A percentile compares a stretch with the other conserved stretches of the same genome.
Evolutionary conservation across 2,888 invertebrate species (phyloP).

Genomic region (Synergus itoensis): DNA sequence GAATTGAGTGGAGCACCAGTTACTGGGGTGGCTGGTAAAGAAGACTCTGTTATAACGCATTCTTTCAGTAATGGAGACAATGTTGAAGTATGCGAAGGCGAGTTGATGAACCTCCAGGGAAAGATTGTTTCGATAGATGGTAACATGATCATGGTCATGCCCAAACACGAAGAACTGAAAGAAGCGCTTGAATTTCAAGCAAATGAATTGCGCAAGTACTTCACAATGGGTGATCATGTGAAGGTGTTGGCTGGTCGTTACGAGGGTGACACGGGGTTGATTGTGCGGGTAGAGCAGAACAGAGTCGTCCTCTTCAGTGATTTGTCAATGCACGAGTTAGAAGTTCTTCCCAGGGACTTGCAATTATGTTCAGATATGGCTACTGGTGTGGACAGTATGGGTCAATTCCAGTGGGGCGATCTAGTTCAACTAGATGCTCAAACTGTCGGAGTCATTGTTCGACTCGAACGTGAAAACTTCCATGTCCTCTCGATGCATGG

Average conservation of each 20-base stretch:
- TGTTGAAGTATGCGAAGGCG: constrained; percentile 98
- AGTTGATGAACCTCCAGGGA: constrained; percentile 97
- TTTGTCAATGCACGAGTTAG: constrained; percentile 98
- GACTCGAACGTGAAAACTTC: constrained; percentile 97
- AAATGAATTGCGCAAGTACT: constrained; percentile 94
- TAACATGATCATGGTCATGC: constrained; percentile 97
- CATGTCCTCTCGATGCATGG: constrained; percentile 98
- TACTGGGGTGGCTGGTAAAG: constrained; percentile 81
- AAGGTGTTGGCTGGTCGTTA: constrained; percentile 85
- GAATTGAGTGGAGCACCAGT: constrained; percentile 82
- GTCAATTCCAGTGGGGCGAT: constrained; percentile 99
- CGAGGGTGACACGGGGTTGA: constrained; percentile 98
- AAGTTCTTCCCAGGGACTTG: constrained; percentile 94
- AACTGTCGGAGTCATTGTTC: constrained; percentile 98
- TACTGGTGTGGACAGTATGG: constrained; percentile 98
- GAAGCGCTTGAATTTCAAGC: constrained; percentile 94
- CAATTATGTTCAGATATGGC: constrained; percentile 99
- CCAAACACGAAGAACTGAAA: constrained; percentile 97
- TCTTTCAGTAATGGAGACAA: constrained; percentile 98
- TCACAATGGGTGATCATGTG: constrained; percentile 97
- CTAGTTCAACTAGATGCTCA: constrained; percentile 96
- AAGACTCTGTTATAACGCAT: constrained; percentile 86
- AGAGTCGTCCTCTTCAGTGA: constrained; percentile 97
- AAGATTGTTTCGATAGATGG: constrained; percentile 97
- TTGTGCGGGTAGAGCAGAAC: constrained; percentile 96